Percentiles rank a stretch among this genome's conserved stretches.
phyloP scores from a whole-genome alignment of 1,140 invertebrate genomes.

The Rhynchophorus ferrugineus region DNA sequence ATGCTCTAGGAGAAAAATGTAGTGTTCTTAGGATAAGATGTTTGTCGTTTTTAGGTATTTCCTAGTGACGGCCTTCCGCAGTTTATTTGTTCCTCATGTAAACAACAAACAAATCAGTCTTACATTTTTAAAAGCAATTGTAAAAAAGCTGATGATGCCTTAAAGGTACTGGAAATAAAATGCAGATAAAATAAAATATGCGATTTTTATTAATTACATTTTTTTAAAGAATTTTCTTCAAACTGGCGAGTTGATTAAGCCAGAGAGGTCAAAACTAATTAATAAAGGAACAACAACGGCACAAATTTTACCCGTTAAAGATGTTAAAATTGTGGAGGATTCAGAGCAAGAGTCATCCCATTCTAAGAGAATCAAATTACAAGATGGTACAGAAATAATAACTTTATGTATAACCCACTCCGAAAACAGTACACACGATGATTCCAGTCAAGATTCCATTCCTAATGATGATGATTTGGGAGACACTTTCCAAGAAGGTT shows the following conservation, averaged over 20 bases:
- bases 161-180: conserved; percentile 40
- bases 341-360: not conserved
- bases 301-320: not conserved
- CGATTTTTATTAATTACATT: too few relatives aligned
- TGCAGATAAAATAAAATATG: too few relatives aligned
- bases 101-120: conserved; percentile 55
- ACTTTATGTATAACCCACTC: conserved; percentile 14
- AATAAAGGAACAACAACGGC: not conserved
- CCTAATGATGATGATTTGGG: not conserved
- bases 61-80: conserved; percentile 64
- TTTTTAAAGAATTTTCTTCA: conserved; percentile 49
- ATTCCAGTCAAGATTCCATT: conserved; percentile 1
- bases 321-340: conserved; percentile 5
- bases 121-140: conserved; percentile 68
- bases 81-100: conserved; percentile 59
- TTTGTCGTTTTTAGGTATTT: conserved; percentile 49
- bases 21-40: too few relatives aligned
- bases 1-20: too few relatives aligned
- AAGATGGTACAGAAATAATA: conserved; percentile 21
- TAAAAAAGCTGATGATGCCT: conserved; percentile 60
- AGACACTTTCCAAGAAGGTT: not conserved
- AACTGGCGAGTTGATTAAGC: conserved; percentile 50
- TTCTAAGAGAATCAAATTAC: conserved; percentile 13
- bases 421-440: conserved; percentile 3
- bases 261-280: conserved; percentile 5